Percentiles rank a stretch among this genome's conserved stretches.
These are phyloP conservation scores for Diaprepes abbreviatus DNA, from an alignment of 2,888 invertebrate genomes.

Conservation along the genomic window DNA sequence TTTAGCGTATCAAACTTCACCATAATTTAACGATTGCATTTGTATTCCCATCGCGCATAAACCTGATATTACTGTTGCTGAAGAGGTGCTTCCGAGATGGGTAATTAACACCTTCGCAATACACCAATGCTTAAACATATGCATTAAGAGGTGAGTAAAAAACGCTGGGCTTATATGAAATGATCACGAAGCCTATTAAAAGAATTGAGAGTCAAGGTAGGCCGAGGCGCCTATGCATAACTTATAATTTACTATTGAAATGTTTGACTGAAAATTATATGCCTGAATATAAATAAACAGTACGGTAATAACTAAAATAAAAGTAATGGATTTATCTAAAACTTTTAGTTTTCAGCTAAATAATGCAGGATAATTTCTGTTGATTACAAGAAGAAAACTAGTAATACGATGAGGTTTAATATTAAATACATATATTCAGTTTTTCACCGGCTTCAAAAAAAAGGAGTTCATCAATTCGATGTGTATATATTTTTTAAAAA, in stretches of 20 bases:
- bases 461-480: too few species aligned
- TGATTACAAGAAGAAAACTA: too few species aligned
- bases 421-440: too few species aligned
- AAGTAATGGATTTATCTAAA: too few species aligned
- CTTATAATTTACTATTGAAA: conserved; percentile 16
- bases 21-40: not conserved
- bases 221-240: conserved; percentile 5
- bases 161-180: conserved; percentile 1
- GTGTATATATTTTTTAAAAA: too few species aligned
- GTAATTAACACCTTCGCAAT: conserved; percentile 26
- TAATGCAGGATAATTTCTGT: too few species aligned
- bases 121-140: conserved; percentile 20
- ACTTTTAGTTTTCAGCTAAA: too few species aligned
- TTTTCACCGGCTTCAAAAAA: too few species aligned
- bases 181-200: conserved; percentile 27
- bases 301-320: too few species aligned
- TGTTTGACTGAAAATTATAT: conserved; percentile 24
- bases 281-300: not conserved
- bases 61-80: conserved; percentile 15
- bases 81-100: conserved; percentile 8
- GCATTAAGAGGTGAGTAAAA: conserved; percentile 17
- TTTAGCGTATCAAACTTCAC: not conserved
- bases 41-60: not conserved
- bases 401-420: too few species aligned
- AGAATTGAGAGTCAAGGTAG: conserved; percentile 21